These are phyloP conservation scores for Chymomyza caudatula DNA, from an alignment of 2,888 invertebrate genomes.

Conservation along the genomic window DNA sequence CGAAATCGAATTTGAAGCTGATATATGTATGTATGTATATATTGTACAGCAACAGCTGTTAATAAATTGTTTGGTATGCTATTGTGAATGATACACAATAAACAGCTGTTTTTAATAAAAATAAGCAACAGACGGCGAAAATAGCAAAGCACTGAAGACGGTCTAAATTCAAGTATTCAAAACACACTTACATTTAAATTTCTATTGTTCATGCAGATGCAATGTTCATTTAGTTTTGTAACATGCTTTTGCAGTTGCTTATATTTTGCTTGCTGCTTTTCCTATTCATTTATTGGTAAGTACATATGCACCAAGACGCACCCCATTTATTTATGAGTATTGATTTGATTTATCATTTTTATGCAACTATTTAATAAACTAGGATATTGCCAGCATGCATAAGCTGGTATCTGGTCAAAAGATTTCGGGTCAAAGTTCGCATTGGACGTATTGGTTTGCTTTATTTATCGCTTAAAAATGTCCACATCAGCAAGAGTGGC, in stretches of 20 bases:
- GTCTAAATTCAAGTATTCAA: too few species aligned
- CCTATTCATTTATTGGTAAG: slow-evolving; percentile 74
- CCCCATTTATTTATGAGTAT: slow-evolving; percentile 10
- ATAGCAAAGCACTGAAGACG: slow-evolving; percentile 7
- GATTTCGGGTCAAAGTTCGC: slow-evolving; percentile 87
- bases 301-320: slow-evolving; percentile 11
- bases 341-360: background rate
- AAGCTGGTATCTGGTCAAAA: slow-evolving; percentile 88
- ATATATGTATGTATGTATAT: background rate
- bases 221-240: slow-evolving; percentile 27
- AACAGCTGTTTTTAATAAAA: slow-evolving; percentile 35
- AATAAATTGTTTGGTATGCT: background rate
- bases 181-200: background rate
- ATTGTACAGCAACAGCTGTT: background rate
- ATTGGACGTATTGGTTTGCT: slow-evolving; percentile 90
- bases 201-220: slow-evolving; percentile 21
- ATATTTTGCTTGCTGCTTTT: slow-evolving; percentile 60
- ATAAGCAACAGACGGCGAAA: slow-evolving; percentile 36
- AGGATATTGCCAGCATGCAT: slow-evolving; percentile 88
- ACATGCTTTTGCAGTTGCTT: slow-evolving; percentile 70
- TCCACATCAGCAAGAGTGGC: slow-evolving; percentile 88
- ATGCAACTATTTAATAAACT: background rate
- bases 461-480: slow-evolving; percentile 86
- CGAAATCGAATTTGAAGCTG: background rate
- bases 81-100: slow-evolving; percentile 38